A percentile compares a stretch with the other conserved stretches of the same genome.
phyloP scores from a whole-genome alignment of 1,140 invertebrate genomes.

The Forficula auricularia region DNA sequence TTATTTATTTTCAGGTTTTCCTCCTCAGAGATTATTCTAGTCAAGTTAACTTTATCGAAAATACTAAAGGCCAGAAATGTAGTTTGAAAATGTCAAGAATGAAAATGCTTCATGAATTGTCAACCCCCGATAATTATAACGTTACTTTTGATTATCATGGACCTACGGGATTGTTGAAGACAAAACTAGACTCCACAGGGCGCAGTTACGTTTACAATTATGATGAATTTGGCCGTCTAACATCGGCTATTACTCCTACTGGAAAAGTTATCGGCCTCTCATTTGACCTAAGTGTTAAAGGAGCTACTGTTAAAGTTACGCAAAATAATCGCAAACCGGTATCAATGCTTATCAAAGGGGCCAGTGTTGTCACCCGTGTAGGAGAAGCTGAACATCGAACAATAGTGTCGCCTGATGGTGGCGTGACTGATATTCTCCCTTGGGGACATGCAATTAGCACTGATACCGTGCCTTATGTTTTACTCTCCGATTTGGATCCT shows the following conservation, averaged over 20 bases:
- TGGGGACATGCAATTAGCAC: constrained; percentile 71
- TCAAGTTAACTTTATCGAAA: constrained; percentile 77
- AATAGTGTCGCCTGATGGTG: constrained; percentile 61
- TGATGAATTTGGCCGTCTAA: constrained; percentile 81
- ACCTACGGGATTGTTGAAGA: constrained; percentile 64
- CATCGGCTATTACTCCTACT: constrained; percentile 77
- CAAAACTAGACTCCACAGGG: constrained; percentile 75
- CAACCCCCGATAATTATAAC: constrained; percentile 79
- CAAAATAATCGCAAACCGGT: constrained; percentile 66
- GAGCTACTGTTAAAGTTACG: constrained; percentile 66
- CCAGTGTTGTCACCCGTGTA: constrained; percentile 49
- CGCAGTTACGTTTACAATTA: constrained; percentile 87
- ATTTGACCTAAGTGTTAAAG: constrained; percentile 74
- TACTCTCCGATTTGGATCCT: constrained; percentile 65
- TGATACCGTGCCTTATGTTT: constrained; percentile 67
- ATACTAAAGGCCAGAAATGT: constrained; percentile 84
- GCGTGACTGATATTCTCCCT: constrained; percentile 55
- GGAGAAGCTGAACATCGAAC: constrained; percentile 63
- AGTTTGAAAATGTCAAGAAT: constrained; percentile 71
- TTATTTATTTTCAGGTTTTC: too few species aligned
- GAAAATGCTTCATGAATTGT: constrained; percentile 73
- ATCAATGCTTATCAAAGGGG: constrained; percentile 72
- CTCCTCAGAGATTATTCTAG: constrained; percentile 3
- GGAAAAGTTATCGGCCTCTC: constrained; percentile 69
- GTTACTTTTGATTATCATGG: constrained; percentile 85